Percentiles rank a stretch among this genome's conserved stretches.
Evolutionary conservation across 2,888 invertebrate genomes (phyloP).

Genomic region (Trissoscelio sp.): DNA sequence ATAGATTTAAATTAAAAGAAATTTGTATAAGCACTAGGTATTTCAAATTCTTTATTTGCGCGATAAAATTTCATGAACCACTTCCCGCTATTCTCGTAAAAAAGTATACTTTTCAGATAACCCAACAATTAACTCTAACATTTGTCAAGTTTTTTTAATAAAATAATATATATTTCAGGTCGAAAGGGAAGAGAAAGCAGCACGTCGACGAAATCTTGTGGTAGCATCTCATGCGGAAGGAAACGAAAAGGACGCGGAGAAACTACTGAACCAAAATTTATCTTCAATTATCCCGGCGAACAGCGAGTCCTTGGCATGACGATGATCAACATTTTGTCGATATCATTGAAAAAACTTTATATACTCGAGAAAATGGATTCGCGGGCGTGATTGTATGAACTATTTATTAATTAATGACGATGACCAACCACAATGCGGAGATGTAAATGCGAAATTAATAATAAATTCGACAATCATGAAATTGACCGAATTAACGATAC

Average conservation of each 20-base stretch:
- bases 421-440: not conserved
- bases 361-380: conserved; percentile 32
- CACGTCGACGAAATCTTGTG: conserved; percentile 78
- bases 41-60: too few species aligned
- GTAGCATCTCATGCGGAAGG: conserved; percentile 73
- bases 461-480: not conserved
- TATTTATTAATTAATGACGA: conserved; percentile 30
- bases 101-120: conserved; percentile 1
- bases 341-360: conserved; percentile 42
- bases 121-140: not conserved
- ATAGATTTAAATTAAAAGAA: too few species aligned
- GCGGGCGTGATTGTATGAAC: conserved; percentile 16
- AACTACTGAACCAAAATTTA: conserved; percentile 76
- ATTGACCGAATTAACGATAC: conserved; percentile 22
- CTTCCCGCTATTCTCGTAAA: not conserved
- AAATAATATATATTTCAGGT: conserved; percentile 73
- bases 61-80: too few species aligned
- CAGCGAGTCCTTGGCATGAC: conserved; percentile 76
- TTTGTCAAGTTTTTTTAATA: conserved; percentile 34
- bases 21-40: too few species aligned
- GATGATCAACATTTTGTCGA: conserved; percentile 40
- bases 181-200: conserved; percentile 82
- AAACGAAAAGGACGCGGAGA: conserved; percentile 78
- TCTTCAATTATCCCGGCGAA: conserved; percentile 76
- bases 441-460: conserved; percentile 6